Evolutionary conservation across 2,888 invertebrate species (phyloP).

Genomic region (Heliconius ethilla): DNA sequence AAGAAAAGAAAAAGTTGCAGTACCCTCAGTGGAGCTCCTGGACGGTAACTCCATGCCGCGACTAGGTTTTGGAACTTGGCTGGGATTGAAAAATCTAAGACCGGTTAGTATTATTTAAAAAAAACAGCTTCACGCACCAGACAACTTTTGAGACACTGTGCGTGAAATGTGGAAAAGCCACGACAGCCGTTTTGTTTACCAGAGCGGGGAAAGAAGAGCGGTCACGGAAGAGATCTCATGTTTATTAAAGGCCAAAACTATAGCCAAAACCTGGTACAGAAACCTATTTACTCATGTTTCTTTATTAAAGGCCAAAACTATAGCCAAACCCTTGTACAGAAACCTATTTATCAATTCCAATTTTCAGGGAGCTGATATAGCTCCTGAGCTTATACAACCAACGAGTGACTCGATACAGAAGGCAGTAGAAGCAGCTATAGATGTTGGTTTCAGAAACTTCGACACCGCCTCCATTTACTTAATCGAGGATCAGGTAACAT

Average conservation of each 20-base stretch:
- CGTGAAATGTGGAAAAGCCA: background rate
- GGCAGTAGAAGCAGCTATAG: slow-evolving; percentile 9
- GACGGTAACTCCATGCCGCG: slow-evolving; percentile 83
- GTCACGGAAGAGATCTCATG: too few relatives aligned
- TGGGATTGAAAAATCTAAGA: slow-evolving; percentile 55
- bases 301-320: background rate
- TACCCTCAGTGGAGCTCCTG: slow-evolving; percentile 67
- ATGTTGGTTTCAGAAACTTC: background rate
- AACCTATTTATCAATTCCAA: background rate
- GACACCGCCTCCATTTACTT: slow-evolving; percentile 7
- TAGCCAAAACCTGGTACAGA: background rate
- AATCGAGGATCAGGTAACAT: slow-evolving; percentile 11
- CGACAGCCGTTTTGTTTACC: background rate
- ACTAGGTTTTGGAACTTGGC: slow-evolving; percentile 85
- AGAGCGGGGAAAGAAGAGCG: too few relatives aligned
- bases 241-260: background rate
- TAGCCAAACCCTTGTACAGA: background rate
- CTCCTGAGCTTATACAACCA: background rate
- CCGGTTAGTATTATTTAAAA: slow-evolving; percentile 59
- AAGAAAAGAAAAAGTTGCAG: background rate
- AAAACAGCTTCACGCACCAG: background rate
- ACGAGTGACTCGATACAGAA: slow-evolving; percentile 5
- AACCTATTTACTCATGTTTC: background rate
- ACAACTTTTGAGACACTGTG: background rate
- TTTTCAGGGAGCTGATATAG: background rate